Evolutionary conservation across 2,113 vertebrate species (phyloP).

Genomic region (Ramphastos sulfuratus): DNA sequence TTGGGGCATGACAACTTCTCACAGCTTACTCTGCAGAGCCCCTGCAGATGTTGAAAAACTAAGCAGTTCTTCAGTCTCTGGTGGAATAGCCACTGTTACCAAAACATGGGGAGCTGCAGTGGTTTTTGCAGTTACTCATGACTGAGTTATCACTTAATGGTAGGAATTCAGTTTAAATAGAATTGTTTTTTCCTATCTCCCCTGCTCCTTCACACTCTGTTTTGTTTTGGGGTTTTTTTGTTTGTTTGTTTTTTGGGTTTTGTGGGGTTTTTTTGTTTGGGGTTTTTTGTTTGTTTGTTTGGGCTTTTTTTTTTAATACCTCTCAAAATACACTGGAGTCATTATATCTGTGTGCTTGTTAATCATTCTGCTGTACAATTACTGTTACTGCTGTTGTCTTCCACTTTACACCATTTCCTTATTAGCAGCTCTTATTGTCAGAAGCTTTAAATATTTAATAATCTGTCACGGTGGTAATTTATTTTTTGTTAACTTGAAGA

Average conservation of each 20-base stretch:
- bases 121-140: constrained; percentile 40
- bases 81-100: not conserved
- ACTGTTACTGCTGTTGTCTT: not conserved
- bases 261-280: no score
- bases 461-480: constrained; percentile 46
- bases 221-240: no score
- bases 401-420: constrained; percentile 46
- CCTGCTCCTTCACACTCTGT: not conserved
- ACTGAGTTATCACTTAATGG: constrained; percentile 70
- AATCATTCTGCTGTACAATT: constrained; percentile 62
- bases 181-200: constrained; percentile 1
- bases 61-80: not conserved
- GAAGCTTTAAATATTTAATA: constrained; percentile 61
- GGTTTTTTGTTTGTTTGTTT: no score
- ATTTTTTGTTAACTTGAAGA: not conserved
- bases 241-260: no score
- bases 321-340: constrained; percentile 68
- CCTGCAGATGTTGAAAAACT: not conserved
- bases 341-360: constrained; percentile 67
- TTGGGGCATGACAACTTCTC: not conserved
- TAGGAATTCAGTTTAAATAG: constrained; percentile 60
- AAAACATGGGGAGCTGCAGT: not conserved
- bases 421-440: constrained; percentile 58
- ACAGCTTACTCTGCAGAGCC: not conserved
- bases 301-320: constrained; percentile 11